Percentiles rank a stretch among this genome's conserved stretches.
Conservation (phyloP, 2,797 vertebrate genomes). For the Sebastes variabilis region DNA sequence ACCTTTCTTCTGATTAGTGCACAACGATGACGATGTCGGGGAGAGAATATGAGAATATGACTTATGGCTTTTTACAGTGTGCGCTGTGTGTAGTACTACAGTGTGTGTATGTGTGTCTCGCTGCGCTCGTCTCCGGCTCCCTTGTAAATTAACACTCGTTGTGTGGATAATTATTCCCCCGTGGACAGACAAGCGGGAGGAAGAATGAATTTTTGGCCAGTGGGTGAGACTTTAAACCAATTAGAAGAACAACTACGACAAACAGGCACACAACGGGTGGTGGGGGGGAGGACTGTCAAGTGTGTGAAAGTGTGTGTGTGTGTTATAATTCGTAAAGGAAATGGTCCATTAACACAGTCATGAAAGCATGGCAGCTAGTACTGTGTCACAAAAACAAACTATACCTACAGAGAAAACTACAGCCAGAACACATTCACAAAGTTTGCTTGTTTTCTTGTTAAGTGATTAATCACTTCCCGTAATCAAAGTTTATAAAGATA, state of each 20-base stretch:
- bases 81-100: neutral
- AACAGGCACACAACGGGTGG: neutral
- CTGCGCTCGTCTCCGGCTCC: neutral
- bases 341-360: neutral
- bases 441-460: neutral
- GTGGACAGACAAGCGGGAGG: constrained; percentile 22
- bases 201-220: constrained; percentile 20
- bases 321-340: neutral
- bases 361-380: neutral
- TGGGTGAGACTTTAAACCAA: constrained; percentile 46
- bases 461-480: constrained; percentile 27
- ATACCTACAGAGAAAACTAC: neutral
- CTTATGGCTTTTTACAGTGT: neutral
- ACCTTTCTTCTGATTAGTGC: constrained; percentile 9
- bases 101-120: constrained; percentile 1
- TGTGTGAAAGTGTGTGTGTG: neutral
- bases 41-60: neutral
- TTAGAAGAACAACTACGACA: constrained; percentile 34
- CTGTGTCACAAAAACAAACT: neutral
- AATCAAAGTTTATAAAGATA: constrained; percentile 32
- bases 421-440: neutral
- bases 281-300: neutral
- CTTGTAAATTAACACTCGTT: constrained; percentile 32
- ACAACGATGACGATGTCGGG: neutral
- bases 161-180: constrained; percentile 45